Base-by-base conservation (phyloP, 2,888 invertebrate genomes). In the Tetragnatha montana region DNA sequence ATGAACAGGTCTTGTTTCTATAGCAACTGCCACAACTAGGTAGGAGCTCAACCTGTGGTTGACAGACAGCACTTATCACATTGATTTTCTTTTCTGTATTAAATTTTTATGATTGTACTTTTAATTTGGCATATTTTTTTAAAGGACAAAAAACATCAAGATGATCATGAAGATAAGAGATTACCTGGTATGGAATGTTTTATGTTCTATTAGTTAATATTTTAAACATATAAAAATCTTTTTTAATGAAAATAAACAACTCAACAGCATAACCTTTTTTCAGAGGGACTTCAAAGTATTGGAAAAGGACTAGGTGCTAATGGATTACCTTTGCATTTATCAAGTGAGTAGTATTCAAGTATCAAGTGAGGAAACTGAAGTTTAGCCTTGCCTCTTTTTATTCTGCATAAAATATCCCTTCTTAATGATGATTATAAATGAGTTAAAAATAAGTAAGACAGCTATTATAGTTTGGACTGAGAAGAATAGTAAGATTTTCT, bases 301-400 rank as follows among this genome's bases (percentile, higher is more conserved):
- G 99, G 99, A 73, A 96, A 98, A 95, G 99, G 99, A 4, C 95
- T 99, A 71, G 99, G 99, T 8, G 95, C 96, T 10, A 97, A 97
- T 92, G 99, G 99, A 8, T 96, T 97, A 92, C 98, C 99, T 1
- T 94, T 99, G n/a, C 89, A 91, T 80, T 81, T 91, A 81, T 87
- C 91, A n/a, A 89, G 91, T 90, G 86, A 90, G 90, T 69, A 51
- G 17, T 75, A 4, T 35, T 60, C 6, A 6, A 6, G 12, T 71
- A n/a, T 70, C n/a, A 69, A 70, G 19, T 8, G 19, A 70, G 10
- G 19, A 70, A 70, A 19, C 70, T n/a, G n/a, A 70, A 70, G 17
- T 70, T 70, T 35, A 35, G n/a, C n/a, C 35, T 2, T 35, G 35
- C 35, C 35, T 60, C 47, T n/a, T 60, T 21, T 21, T 35, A 21